Conservation (phyloP, 1,140 invertebrate genomes). For the Bradysia coprophila region DNA sequence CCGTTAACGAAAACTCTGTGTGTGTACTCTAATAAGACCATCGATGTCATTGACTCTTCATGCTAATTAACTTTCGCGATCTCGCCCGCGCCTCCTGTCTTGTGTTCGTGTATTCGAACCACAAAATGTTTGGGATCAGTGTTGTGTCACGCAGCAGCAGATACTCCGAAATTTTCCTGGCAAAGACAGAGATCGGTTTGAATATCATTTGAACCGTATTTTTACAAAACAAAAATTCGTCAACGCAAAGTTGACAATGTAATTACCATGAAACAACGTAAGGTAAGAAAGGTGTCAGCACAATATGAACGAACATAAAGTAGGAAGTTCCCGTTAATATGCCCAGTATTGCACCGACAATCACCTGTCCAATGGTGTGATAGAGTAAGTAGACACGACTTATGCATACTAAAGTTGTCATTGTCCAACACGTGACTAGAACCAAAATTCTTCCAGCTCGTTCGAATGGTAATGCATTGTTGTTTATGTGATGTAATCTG, state of each 20-base stretch:
- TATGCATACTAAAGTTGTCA: slow-evolving; percentile 42
- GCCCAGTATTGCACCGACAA: slow-evolving; percentile 56
- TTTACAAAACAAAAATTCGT: slow-evolving; percentile 1
- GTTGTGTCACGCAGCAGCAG: slow-evolving; percentile 76
- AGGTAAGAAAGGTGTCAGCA: slow-evolving; percentile 74
- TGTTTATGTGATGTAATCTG: slow-evolving; percentile 61
- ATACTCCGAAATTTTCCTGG: slow-evolving; percentile 71
- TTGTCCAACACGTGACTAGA: slow-evolving; percentile 34
- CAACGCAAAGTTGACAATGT: slow-evolving; percentile 2
- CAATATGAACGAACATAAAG: slow-evolving; percentile 59
- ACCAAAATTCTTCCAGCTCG: slow-evolving; percentile 52
- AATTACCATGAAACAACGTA: slow-evolving; percentile 62
- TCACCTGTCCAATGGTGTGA: slow-evolving; percentile 66
- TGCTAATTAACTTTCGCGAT: slow-evolving; percentile 63
- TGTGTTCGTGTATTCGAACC: slow-evolving; percentile 88
- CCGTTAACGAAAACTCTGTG: too few species aligned
- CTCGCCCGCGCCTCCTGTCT: slow-evolving; percentile 60
- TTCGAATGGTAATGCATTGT: slow-evolving; percentile 49
- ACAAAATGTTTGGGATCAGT: slow-evolving; percentile 80
- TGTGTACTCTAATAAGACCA: slow-evolving; percentile 9
- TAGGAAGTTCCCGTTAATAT: slow-evolving; percentile 46
- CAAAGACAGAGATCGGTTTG: slow-evolving; percentile 14
- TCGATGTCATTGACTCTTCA: slow-evolving; percentile 73
- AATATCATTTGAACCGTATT: slow-evolving; percentile 2
- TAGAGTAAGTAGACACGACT: slow-evolving; percentile 72